Conservation (phyloP, 2,888 invertebrate genomes). For the Acleris literana region DNA sequence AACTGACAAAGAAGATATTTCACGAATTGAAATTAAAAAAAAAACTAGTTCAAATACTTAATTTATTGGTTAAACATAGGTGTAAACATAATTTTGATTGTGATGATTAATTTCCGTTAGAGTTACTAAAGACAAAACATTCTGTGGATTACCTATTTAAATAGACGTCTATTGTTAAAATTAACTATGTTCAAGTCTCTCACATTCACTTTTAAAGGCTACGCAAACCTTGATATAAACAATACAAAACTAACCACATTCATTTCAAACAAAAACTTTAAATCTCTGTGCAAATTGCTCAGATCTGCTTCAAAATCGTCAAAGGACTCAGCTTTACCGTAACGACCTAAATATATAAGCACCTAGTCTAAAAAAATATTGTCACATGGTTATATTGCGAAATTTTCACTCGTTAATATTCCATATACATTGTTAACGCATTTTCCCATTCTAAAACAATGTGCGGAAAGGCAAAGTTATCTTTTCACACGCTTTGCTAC, state of each 20-base stretch:
- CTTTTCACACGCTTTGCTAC: conserved; percentile 3
- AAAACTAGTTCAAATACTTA: too few relatives aligned
- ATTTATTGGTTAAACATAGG: too few relatives aligned
- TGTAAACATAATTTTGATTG: too few relatives aligned
- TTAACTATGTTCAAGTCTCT: not conserved
- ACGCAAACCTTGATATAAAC: conserved; percentile 27
- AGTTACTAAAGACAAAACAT: not conserved
- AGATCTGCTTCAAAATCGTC: conserved; percentile 9
- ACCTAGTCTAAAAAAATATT: conserved; percentile 46
- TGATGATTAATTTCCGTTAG: too few relatives aligned
- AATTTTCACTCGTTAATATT: conserved; percentile 53
- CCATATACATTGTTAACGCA: conserved; percentile 51
- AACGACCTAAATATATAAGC: conserved; percentile 53
- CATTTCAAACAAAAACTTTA: not conserved
- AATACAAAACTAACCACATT: conserved; percentile 18
- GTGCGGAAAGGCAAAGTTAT: conserved; percentile 43
- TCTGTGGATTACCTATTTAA: not conserved
- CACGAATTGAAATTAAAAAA: too few relatives aligned
- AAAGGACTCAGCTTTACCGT: conserved; percentile 20
- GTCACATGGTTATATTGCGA: conserved; percentile 49
- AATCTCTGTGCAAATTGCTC: conserved; percentile 5
- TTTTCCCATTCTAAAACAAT: conserved; percentile 55
- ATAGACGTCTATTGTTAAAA: not conserved
- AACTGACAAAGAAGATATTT: too few relatives aligned
- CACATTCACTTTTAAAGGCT: conserved; percentile 26